Conservation (phyloP, 1,140 invertebrate genomes). For the Polyergus mexicanus region DNA sequence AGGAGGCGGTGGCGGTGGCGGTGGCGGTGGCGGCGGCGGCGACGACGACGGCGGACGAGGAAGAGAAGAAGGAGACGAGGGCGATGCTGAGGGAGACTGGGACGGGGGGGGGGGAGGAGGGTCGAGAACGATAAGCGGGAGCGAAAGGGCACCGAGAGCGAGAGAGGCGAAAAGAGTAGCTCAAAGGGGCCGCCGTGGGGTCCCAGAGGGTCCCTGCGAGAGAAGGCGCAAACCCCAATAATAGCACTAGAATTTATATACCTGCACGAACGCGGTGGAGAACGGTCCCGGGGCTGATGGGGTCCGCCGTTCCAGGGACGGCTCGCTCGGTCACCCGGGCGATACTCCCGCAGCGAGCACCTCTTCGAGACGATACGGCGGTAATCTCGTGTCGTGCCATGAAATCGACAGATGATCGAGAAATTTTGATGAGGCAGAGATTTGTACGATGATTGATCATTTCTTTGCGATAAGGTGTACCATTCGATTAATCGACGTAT, state of each 20-base stretch:
- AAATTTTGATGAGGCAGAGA: not conserved
- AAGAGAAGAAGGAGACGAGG: constrained; percentile 55
- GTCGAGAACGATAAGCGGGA: constrained; percentile 64
- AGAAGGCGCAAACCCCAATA: constrained; percentile 86
- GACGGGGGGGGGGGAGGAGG: constrained; percentile 14
- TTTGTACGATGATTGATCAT: not conserved
- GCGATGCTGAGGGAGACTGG: constrained; percentile 62
- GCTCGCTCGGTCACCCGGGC: constrained; percentile 51
- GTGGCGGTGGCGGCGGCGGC: constrained; percentile 48
- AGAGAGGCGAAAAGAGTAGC: constrained; percentile 77
- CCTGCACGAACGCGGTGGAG: constrained; percentile 83
- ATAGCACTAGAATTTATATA: constrained; percentile 87
- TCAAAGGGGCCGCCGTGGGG: constrained; percentile 81
- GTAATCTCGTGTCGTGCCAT: not conserved
- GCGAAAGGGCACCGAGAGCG: constrained; percentile 62
- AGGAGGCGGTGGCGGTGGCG: constrained; percentile 46
- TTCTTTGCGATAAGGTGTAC: too few species aligned
- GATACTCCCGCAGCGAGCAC: constrained; percentile 13
- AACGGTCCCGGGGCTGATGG: constrained; percentile 77
- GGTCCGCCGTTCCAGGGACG: constrained; percentile 73
- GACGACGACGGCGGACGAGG: not conserved
- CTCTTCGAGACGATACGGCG: not conserved
- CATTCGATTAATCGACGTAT: too few species aligned
- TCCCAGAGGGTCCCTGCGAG: constrained; percentile 81
- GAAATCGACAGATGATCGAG: not conserved